Percentiles rank a stretch among this genome's conserved stretches.
Conservation (phyloP, 23 tunicate species). For the Halocynthia aurantium region DNA sequence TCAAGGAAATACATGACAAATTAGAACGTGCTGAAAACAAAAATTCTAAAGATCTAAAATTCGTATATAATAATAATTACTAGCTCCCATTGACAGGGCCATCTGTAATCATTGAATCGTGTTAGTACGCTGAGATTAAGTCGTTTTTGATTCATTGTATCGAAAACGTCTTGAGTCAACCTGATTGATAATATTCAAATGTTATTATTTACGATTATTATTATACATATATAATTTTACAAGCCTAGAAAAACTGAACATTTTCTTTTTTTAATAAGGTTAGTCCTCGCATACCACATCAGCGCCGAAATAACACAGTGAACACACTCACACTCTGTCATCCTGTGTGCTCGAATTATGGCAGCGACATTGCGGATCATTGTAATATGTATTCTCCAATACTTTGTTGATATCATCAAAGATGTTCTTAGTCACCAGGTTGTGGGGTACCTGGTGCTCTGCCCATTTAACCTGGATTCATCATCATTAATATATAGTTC, state of each 20-base stretch:
- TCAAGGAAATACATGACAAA: background rate
- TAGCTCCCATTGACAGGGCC: slow-evolving; percentile 30
- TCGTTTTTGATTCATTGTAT: slow-evolving; percentile 12
- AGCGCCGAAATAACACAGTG: background rate
- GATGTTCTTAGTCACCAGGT: background rate
- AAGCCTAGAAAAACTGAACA: too few species aligned
- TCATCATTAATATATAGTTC: too few species aligned
- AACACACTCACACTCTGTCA: background rate
- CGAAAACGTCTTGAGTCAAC: slow-evolving; percentile 11
- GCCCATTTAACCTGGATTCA: slow-evolving; percentile 1
- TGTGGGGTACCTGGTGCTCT: background rate
- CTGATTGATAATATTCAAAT: background rate
- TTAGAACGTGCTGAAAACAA: background rate
- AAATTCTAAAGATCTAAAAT: background rate
- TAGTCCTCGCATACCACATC: background rate
- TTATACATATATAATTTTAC: too few species aligned
- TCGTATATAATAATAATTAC: background rate
- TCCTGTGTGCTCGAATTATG: background rate
- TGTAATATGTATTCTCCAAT: background rate
- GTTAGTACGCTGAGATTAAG: background rate
- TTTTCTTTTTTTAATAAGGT: too few species aligned
- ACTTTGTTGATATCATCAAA: background rate
- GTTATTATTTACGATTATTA: too few species aligned
- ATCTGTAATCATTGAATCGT: slow-evolving; percentile 23
- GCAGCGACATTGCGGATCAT: background rate